Percentiles rank a stretch among this genome's conserved stretches.
Evolutionary conservation across 2,797 vertebrate species (phyloP).

Genomic region (Pteronotus mesoamericanus): DNA sequence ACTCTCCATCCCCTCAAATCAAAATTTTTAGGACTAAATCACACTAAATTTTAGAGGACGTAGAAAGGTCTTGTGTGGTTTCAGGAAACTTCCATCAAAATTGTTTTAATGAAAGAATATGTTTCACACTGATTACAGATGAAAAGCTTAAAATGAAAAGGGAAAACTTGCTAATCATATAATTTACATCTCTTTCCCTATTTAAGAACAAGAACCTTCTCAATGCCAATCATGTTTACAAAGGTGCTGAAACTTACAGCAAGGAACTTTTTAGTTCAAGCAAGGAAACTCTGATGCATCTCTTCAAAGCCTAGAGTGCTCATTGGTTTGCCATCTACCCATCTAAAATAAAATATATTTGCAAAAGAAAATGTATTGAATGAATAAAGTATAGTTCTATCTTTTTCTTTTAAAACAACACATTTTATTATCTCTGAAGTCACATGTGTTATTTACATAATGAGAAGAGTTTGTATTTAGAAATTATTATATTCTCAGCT

Average conservation of each 20-base stretch:
- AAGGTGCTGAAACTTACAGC: neutral
- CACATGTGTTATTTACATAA: neutral
- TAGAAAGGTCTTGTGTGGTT: neutral
- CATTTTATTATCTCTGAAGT: neutral
- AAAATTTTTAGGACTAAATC: neutral
- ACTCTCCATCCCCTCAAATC: neutral
- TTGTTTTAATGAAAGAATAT: neutral
- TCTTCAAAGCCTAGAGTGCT: neutral
- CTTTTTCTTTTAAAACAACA: neutral
- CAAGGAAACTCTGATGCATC: neutral
- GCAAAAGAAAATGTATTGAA: neutral
- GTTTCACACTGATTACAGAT: neutral
- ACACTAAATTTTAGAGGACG: neutral
- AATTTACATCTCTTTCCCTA: neutral
- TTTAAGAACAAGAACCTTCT: slow-evolving; percentile 11
- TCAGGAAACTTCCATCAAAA: slow-evolving; percentile 7
- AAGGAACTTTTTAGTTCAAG: neutral
- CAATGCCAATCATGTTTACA: neutral
- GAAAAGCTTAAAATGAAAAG: slow-evolving; percentile 4
- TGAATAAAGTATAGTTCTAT: neutral
- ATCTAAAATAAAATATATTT: neutral
- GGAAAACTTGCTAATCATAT: neutral
- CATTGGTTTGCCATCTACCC: neutral
- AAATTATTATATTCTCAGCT: neutral
- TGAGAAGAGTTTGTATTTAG: neutral